Percentiles rank a stretch among this genome's conserved stretches.
Evolutionary conservation across 2,888 invertebrate species (phyloP).

Genomic region (Linnaemya tessellans): DNA sequence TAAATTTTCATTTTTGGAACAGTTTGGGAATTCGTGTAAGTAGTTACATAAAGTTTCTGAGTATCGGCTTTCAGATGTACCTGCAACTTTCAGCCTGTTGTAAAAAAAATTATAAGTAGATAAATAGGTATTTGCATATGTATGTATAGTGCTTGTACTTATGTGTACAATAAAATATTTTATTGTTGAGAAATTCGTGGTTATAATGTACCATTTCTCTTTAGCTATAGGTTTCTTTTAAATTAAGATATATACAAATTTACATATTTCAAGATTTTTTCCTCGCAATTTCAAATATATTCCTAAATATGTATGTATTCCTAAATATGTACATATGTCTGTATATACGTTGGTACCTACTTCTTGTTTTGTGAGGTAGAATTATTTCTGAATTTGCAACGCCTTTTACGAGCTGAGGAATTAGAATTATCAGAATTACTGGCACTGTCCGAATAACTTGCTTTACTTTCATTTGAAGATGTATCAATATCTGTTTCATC

Average conservation of each 20-base stretch:
- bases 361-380: conserved; percentile 19
- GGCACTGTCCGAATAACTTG: conserved; percentile 42
- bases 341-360: conserved; percentile 28
- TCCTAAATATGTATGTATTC: too few relatives aligned
- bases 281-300: too few relatives aligned
- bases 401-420: conserved; percentile 39
- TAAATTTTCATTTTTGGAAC: conserved; percentile 10
- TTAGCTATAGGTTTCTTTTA: too few relatives aligned
- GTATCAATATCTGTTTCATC: conserved; percentile 7
- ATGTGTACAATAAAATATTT: too few relatives aligned
- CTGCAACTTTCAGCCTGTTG: conserved; percentile 45
- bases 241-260: too few relatives aligned
- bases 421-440: conserved; percentile 31
- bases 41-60: conserved; percentile 55
- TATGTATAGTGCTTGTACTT: too few relatives aligned
- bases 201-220: too few relatives aligned
- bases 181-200: too few relatives aligned
- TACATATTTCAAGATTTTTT: not conserved
- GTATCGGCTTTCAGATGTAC: conserved; percentile 13
- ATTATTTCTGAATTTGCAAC: conserved; percentile 15
- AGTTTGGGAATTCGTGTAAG: conserved; percentile 66
- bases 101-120: not conserved
- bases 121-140: not conserved
- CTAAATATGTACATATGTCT: too few relatives aligned
- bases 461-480: conserved; percentile 23